Percentiles rank a stretch among this genome's conserved stretches.
phyloP scores from a whole-genome alignment of 2,113 vertebrate genomes.

The Ramphastos sulfuratus region DNA sequence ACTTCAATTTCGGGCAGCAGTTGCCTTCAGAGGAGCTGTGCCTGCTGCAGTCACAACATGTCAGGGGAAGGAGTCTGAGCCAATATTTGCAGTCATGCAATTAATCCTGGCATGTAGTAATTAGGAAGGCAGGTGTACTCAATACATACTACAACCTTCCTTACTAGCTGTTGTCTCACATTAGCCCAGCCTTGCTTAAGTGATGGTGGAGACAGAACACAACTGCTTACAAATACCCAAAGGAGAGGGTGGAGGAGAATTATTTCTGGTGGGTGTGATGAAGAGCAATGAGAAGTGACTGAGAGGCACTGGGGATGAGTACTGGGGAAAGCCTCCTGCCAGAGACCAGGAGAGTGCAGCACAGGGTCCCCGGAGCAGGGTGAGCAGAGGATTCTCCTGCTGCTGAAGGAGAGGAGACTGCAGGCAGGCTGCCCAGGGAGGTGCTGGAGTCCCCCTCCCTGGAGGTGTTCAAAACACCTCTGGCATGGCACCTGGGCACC shows the following conservation, averaged over 20 bases:
- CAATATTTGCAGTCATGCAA: conserved; percentile 37
- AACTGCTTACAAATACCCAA: neutral
- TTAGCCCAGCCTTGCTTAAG: neutral
- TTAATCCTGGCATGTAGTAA: conserved; percentile 68
- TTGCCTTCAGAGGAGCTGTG: conserved; percentile 20
- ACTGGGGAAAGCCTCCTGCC: neutral
- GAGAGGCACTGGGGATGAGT: rapidly evolving
- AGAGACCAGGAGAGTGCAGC: rapidly evolving
- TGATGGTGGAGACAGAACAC: neutral
- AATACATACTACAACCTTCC: neutral
- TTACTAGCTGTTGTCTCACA: neutral
- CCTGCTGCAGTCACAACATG: conserved; percentile 55
- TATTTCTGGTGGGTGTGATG: neutral
- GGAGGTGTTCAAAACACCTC: too few relatives aligned
- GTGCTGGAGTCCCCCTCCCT: too few relatives aligned
- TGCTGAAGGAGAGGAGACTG: too few relatives aligned
- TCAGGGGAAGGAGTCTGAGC: conserved; percentile 20
- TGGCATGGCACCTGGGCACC: too few relatives aligned
- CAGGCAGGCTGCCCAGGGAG: too few relatives aligned
- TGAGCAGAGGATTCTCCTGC: too few relatives aligned
- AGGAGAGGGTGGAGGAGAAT: neutral
- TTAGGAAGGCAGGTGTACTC: conserved; percentile 53
- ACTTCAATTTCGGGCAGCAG: conserved; percentile 60
- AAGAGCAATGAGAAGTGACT: neutral
- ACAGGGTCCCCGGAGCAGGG: rapidly evolving